These are phyloP conservation scores for Hyperoplus immaculatus DNA, from an alignment of 2,797 vertebrate species.

Conservation along the genomic window DNA sequence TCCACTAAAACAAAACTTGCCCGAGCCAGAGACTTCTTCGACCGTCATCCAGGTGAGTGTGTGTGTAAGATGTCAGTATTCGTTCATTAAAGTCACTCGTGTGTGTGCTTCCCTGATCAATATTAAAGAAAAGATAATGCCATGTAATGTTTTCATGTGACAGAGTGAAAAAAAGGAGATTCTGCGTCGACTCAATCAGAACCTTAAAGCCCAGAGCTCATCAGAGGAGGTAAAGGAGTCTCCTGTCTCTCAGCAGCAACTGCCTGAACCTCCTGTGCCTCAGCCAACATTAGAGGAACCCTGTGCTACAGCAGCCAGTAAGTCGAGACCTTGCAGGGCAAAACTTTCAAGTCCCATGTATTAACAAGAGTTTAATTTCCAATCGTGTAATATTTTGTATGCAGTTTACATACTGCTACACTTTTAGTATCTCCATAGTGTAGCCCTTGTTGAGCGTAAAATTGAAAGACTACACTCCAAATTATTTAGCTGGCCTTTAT, in stretches of 20 bases:
- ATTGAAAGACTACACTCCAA: neutral
- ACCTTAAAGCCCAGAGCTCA: constrained; percentile 88
- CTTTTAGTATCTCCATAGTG: neutral
- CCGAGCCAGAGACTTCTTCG: constrained; percentile 77
- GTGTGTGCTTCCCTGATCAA: neutral
- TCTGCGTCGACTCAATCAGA: constrained; percentile 93
- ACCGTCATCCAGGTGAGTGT: constrained; percentile 75
- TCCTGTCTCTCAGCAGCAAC: constrained; percentile 87
- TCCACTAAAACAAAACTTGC: constrained; percentile 79
- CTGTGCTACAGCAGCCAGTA: constrained; percentile 64
- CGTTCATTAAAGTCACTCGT: neutral
- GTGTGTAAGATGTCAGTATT: constrained; percentile 31
- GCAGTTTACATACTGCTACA: neutral
- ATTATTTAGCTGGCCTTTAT: neutral
- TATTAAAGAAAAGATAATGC: neutral
- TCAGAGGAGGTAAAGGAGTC: constrained; percentile 67
- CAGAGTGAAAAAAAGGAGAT: constrained; percentile 95
- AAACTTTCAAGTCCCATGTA: neutral
- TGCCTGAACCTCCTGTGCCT: constrained; percentile 86
- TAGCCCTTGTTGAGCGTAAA: neutral
- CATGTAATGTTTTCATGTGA: constrained; percentile 34
- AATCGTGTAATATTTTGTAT: neutral
- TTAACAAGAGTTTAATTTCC: neutral
- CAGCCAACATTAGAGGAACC: constrained; percentile 86
- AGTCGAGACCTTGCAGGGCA: constrained; percentile 15